Conservation (phyloP, 2,888 invertebrate species). For the Laothoe populi region DNA sequence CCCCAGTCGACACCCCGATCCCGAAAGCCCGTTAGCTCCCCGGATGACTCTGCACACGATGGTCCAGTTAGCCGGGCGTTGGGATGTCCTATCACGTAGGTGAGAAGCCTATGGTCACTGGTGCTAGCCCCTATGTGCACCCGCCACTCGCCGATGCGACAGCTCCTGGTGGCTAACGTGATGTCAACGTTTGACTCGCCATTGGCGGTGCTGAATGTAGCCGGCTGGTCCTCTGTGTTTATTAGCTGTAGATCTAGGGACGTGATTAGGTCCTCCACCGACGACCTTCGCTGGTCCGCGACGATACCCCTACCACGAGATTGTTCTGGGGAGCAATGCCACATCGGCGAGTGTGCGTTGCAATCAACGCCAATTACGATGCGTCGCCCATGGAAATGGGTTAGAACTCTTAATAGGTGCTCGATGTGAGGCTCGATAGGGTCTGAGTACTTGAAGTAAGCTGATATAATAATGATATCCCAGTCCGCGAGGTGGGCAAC, state of each 20-base stretch:
- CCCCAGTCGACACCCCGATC: too few species aligned
- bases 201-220: conserved; percentile 25
- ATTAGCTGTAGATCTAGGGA: neutral
- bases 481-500: conserved; percentile 19
- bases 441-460: conserved; percentile 36
- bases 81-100: conserved; percentile 58
- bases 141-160: neutral
- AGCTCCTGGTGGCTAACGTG: neutral
- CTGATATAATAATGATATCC: conserved; percentile 26
- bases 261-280: conserved; percentile 4
- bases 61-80: conserved; percentile 42
- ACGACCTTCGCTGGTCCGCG: neutral
- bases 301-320: conserved; percentile 34
- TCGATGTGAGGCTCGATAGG: too few species aligned
- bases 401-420: conserved; percentile 19
- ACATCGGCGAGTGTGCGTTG: conserved; percentile 47
- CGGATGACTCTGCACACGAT: neutral
- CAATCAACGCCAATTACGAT: conserved; percentile 38
- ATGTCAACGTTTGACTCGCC: conserved; percentile 24
- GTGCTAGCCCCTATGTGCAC: too few species aligned
- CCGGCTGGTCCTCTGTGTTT: conserved; percentile 21
- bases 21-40: too few species aligned
- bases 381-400: neutral
- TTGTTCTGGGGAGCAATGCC: conserved; percentile 33
- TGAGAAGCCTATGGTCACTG: too few species aligned